A percentile compares a stretch with the other conserved stretches of the same genome.
These are phyloP conservation scores for Athalia rosae DNA, from an alignment of 2,888 invertebrate species.

Conservation along the genomic window DNA sequence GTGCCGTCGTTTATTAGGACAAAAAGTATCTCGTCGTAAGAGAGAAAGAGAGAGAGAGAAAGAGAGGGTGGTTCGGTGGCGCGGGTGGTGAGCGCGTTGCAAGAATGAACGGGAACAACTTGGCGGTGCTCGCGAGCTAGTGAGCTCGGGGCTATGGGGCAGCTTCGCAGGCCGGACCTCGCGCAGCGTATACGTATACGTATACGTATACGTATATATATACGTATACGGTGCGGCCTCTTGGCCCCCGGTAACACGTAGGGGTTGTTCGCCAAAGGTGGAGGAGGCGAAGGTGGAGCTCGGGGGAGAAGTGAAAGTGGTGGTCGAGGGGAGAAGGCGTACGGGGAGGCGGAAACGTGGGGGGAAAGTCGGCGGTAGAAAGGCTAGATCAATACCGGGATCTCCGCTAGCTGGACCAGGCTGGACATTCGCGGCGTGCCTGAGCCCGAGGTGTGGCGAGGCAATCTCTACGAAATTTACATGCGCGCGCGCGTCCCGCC, in stretches of 20 bases:
- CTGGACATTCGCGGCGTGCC: constrained; percentile 69
- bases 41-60: constrained; percentile 24
- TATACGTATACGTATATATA: constrained; percentile 47
- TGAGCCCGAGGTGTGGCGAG: constrained; percentile 41
- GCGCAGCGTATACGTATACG: constrained; percentile 60
- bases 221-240: constrained; percentile 46
- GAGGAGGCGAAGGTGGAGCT: constrained; percentile 57
- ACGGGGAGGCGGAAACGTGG: not conserved
- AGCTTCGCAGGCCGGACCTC: constrained; percentile 69
- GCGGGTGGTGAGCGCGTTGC: constrained; percentile 53
- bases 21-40: too few species aligned
- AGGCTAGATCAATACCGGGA: constrained; percentile 73
- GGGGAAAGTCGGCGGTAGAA: constrained; percentile 36
- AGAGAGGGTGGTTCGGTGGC: constrained; percentile 48
- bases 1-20: too few species aligned
- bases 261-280: constrained; percentile 48
- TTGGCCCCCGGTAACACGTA: constrained; percentile 57
- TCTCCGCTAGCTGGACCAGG: constrained; percentile 72
- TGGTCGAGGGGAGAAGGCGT: constrained; percentile 13
- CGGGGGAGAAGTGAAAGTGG: constrained; percentile 54
- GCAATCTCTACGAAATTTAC: constrained; percentile 43
- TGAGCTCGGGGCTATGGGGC: constrained; percentile 53
- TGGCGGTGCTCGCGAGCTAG: constrained; percentile 49
- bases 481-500: constrained; percentile 41
- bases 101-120: constrained; percentile 55